Evolutionary conservation across 2,888 invertebrate species (phyloP), one percentile per base, ranked within the genome.

Genomic region (Charanyca ferruginea): DNA sequence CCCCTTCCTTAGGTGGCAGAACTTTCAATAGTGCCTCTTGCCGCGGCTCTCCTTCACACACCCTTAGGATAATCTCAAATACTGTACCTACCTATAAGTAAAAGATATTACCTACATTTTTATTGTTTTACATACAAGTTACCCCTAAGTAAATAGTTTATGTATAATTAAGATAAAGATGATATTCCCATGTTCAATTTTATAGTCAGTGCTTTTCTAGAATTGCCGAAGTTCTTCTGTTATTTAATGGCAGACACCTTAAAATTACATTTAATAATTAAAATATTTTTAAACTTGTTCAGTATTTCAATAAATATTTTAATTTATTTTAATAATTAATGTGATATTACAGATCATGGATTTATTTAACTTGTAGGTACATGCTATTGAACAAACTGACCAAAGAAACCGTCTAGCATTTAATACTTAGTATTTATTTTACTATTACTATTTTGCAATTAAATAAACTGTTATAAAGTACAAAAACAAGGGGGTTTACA

Each of bases 131-230:
- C n/a, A n/a, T n/a, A n/a, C n/a, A n/a, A n/a, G n/a, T n/a, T n/a
- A n/a, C n/a, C n/a, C n/a, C n/a, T n/a, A n/a, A n/a, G n/a, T n/a
- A n/a, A n/a, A n/a, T 2, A 32, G 3, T 32, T 1, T 11, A 0
- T 32, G 11, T 32, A 32, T 32, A 32, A 7, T 42, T 13, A 47
- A 4, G 3, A 44, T 20, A 53, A 28, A 35, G 28, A 23, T 51
- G n/a, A 47, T 60, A 80, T 86, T 91, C 98, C 98, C 99, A 96
- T 99, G 99, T 93, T 99, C 98, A 80, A 99, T 98, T 13, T 16
- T 16, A 38, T 38, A 45, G 99, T 98, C 65, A 99, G 96, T 55
- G 99, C 99, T 94, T 98, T 98, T 82, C 99, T 96, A 7, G 98
- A 99, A 93, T 83, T 98, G 97, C 0, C 97, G 98, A 91, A 99